Base-by-base conservation (phyloP, 1,140 invertebrate genomes). In the Zaprionus nigranus region DNA sequence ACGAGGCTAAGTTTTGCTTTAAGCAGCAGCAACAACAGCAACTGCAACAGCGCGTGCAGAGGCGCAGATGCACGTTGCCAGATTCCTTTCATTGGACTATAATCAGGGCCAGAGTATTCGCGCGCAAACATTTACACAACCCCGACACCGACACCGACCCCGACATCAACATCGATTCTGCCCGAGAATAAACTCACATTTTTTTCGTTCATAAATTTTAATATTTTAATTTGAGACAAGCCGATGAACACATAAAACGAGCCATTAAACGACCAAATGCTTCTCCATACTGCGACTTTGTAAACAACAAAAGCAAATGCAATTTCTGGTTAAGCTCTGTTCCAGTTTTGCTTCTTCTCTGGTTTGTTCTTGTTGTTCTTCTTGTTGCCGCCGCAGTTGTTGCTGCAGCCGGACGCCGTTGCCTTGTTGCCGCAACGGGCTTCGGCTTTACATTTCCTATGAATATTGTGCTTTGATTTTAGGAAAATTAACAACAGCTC, bases 401-500 rank as follows among this genome's bases (percentile, higher is more conserved):
- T 68, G 54, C 72, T 80, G 82, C 85, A 68, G 56, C 84, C 46
- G 46, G 46, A 51, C 46, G 24, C 59, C 53, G 57, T 58, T 61
- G 70, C 73, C 40, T n/a, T 62, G 54, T 76, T 80, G 82, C 85
- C 71, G 53, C 84, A 90, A 84, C 73, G 76, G 72, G 78, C 75
- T 13, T 24, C 46, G 20, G 46, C 20, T 79, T 85, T 90, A 90
- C 85, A 90, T 90, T 90, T 90, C 85, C 85, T 90, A 81, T 90
- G 85, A 81, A 90, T 84, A 81, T 81, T 90, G 63, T 82, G 86
- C 85, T 90, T 90, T 90, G 85, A 90, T 90, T 90, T 90, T 90
- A 82, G 81, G 85, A 90, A 90, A 90, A 90, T 90, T 90, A 90
- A 90, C 85, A 90, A 85, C 85, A 88, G 85, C 84, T 88, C 81